Conservation (phyloP, 64 coral and sea anemone species). For the Trachythela sp. region DNA sequence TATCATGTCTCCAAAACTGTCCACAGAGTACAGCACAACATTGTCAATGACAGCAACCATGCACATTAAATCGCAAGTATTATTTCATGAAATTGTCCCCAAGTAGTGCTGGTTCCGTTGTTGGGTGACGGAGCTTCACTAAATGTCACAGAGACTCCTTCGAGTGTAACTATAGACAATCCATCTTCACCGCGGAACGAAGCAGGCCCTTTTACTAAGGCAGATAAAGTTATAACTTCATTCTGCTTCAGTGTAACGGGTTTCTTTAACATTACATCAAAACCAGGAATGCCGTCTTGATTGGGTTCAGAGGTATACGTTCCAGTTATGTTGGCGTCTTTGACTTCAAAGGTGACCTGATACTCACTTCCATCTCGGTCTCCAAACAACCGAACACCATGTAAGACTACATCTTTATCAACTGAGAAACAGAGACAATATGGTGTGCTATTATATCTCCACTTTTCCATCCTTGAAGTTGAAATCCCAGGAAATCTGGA, state of each 20-base stretch:
- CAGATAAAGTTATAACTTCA: neutral
- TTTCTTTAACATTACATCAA: neutral
- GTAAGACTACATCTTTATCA: neutral
- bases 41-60: no score
- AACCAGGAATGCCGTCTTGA: neutral
- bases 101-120: neutral
- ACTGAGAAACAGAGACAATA: neutral
- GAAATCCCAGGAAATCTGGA: neutral
- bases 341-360: neutral
- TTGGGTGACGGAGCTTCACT: neutral
- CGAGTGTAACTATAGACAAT: neutral
- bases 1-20: no score
- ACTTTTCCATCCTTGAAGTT: neutral
- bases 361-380: neutral
- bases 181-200: neutral
- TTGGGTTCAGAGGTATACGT: neutral
- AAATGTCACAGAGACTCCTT: neutral
- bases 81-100: neutral
- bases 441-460: neutral
- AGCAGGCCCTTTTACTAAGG: neutral
- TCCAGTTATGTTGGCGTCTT: neutral
- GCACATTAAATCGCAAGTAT: no score
- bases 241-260: neutral
- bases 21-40: no score
- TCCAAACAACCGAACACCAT: neutral